These are phyloP conservation scores for Geotrypetes seraphini DNA, from an alignment of 2,797 vertebrate genomes.

Conservation along the genomic window DNA sequence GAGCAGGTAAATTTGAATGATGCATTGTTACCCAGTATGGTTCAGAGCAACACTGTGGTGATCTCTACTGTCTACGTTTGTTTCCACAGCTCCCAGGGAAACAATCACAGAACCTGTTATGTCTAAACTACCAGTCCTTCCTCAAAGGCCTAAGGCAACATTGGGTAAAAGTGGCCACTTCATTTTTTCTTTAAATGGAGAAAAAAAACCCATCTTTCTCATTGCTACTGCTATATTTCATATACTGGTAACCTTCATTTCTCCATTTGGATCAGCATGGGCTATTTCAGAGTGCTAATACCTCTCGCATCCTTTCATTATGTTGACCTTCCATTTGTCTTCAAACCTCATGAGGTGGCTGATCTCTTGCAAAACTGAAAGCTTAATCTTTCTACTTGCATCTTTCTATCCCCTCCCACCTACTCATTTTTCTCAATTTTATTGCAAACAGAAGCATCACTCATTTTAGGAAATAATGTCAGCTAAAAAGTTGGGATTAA, in stretches of 20 bases:
- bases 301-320: conserved; percentile 6
- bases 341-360: conserved; percentile 34
- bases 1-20: too few species aligned
- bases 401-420: too few species aligned
- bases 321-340: conserved; percentile 24
- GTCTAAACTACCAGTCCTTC: conserved; percentile 31
- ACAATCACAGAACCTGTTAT: conserved; percentile 22
- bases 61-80: too few species aligned
- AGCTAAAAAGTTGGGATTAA: too few species aligned
- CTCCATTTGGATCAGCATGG: neutral
- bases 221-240: neutral
- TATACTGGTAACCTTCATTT: neutral
- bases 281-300: conserved; percentile 1
- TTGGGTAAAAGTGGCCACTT: conserved; percentile 39
- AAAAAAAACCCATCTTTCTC: conserved; percentile 13
- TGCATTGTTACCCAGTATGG: too few species aligned
- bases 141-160: conserved; percentile 38
- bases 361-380: conserved; percentile 34
- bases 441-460: too few species aligned
- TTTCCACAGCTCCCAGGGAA: conserved; percentile 5
- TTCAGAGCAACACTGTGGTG: too few species aligned
- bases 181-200: neutral
- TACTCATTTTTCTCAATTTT: too few species aligned
- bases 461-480: neutral
- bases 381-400: too few species aligned